Percentiles rank a stretch among this genome's conserved stretches.
phyloP scores from a whole-genome alignment of 2,113 vertebrate genomes.

The Corynorhinus townsendii region DNA sequence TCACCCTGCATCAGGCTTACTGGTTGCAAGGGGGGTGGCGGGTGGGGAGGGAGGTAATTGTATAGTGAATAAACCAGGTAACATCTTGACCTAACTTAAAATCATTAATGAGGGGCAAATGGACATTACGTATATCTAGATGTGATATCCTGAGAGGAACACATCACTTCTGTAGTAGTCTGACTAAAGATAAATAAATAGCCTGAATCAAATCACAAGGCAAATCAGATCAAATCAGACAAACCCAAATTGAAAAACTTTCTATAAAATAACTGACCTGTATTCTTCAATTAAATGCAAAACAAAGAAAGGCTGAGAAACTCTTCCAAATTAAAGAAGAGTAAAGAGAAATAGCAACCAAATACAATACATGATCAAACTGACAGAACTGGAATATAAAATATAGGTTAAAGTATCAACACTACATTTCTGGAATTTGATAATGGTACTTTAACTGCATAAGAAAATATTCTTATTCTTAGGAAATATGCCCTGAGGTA shows the following conservation, averaged over 20 bases:
- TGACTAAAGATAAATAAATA: background rate
- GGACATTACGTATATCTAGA: background rate
- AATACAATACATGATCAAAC: background rate
- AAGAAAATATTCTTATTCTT: background rate
- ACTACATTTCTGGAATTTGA: conserved; percentile 21
- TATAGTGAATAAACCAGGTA: background rate
- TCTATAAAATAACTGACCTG: background rate
- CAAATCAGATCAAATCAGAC: background rate
- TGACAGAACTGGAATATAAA: background rate
- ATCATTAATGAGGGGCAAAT: background rate
- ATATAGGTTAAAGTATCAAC: background rate
- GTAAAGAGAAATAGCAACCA: background rate
- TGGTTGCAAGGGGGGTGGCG: background rate
- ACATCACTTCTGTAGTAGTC: background rate
- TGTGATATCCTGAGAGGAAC: background rate
- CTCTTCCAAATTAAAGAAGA: background rate
- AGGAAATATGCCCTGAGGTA: background rate
- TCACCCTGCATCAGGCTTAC: background rate
- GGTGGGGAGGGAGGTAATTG: background rate
- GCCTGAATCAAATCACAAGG: background rate
- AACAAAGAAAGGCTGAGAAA: background rate
- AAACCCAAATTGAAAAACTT: background rate
- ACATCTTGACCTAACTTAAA: background rate
- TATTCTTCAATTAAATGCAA: background rate
- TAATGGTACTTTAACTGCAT: background rate